Evolutionary conservation across 2,113 vertebrate species (phyloP).

Genomic region (Taurulus bubalis): DNA sequence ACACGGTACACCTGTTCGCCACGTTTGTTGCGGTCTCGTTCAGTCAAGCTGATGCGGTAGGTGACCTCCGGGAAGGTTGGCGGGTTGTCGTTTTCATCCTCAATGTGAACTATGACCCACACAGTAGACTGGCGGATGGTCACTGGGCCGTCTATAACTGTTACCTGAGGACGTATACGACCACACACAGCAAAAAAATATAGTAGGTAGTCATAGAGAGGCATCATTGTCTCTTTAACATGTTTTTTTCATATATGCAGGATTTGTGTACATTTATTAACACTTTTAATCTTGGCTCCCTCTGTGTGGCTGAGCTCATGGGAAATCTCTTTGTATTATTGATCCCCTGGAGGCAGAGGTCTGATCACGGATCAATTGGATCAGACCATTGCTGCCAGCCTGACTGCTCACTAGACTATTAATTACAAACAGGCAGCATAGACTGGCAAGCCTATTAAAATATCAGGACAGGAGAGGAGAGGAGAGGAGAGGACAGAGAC

Average conservation of each 20-base stretch:
- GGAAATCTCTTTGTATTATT: constrained; percentile 76
- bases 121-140: constrained; percentile 90
- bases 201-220: background rate
- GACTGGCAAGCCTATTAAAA: constrained; percentile 12
- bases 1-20: constrained; percentile 94
- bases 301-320: constrained; percentile 47
- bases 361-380: constrained; percentile 78
- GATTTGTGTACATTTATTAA: constrained; percentile 19
- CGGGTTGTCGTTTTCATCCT: constrained; percentile 97
- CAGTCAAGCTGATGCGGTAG: constrained; percentile 92
- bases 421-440: constrained; percentile 56
- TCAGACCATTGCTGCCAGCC: constrained; percentile 65
- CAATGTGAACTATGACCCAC: constrained; percentile 94
- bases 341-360: constrained; percentile 74
- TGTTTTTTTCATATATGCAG: background rate
- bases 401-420: constrained; percentile 71
- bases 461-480: too few species aligned
- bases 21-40: constrained; percentile 93
- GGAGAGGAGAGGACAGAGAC: too few species aligned
- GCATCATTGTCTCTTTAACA: background rate
- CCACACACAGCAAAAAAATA: background rate
- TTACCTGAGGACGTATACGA: constrained; percentile 84
- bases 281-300: constrained; percentile 27
- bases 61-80: constrained; percentile 92
- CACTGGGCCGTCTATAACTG: constrained; percentile 91